phyloP scores from a whole-genome alignment of 2,888 invertebrate genomes.

The Tuberolachnus salignus region DNA sequence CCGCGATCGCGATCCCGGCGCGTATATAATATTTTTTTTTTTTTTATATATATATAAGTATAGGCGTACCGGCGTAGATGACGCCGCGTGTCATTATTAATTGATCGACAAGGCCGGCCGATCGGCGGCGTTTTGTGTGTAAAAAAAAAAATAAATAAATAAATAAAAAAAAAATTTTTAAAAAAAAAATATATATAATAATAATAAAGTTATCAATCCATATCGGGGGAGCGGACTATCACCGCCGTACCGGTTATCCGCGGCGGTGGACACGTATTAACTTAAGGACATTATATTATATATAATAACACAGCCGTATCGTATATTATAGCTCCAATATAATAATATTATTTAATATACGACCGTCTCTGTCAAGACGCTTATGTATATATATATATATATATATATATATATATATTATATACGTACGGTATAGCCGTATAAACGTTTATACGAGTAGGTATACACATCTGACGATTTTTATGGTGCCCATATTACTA shows the following conservation, averaged over 20 bases:
- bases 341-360: neutral
- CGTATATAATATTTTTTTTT: too few species aligned
- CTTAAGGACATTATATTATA: slow-evolving; percentile 9
- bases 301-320: too few species aligned
- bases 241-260: slow-evolving; percentile 47
- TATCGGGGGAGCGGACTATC: slow-evolving; percentile 41
- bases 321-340: neutral
- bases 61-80: too few species aligned
- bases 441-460: too few species aligned
- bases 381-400: neutral
- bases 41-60: too few species aligned
- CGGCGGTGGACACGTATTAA: neutral
- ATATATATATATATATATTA: too few species aligned
- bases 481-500: too few species aligned
- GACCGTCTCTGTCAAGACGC: neutral
- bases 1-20: slow-evolving; percentile 20
- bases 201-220: slow-evolving; percentile 52
- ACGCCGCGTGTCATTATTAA: slow-evolving; percentile 54
- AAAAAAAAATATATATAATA: neutral
- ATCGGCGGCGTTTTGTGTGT: neutral
- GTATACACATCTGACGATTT: too few species aligned
- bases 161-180: too few species aligned
- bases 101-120: slow-evolving; percentile 53
- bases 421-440: too few species aligned
- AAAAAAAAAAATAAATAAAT: too few species aligned